Conservation (phyloP, 2,113 vertebrate genomes). For the Rhipidura dahli region DNA sequence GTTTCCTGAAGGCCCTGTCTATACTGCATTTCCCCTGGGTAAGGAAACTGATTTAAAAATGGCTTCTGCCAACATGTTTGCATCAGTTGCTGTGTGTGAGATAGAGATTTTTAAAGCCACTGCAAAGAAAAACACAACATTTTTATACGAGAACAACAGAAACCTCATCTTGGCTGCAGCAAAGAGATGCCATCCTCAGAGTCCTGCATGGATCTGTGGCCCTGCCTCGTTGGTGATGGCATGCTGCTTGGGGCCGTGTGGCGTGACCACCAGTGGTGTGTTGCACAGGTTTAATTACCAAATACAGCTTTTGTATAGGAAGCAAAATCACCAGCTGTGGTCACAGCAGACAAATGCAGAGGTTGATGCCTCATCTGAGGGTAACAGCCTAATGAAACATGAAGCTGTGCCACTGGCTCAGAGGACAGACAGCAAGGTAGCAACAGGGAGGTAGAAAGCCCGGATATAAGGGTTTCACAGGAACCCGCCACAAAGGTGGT, state of each 20-base stretch:
- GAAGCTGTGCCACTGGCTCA: neutral
- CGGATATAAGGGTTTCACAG: neutral
- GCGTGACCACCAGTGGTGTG: fast-evolving
- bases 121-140: neutral
- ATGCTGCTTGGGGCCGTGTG: neutral
- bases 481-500: neutral
- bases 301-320: neutral
- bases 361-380: neutral
- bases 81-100: neutral
- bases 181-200: neutral
- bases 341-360: neutral
- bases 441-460: neutral
- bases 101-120: conserved; percentile 13
- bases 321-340: neutral
- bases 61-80: conserved; percentile 7
- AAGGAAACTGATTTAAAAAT: conserved; percentile 64
- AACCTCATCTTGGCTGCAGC: neutral
- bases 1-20: conserved; percentile 65
- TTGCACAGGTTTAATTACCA: neutral
- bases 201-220: fast-evolving
- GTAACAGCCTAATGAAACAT: neutral
- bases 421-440: neutral
- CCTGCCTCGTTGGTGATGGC: neutral
- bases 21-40: conserved; percentile 60
- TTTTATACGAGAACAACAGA: neutral